Percentiles rank a stretch among this genome's conserved stretches.
phyloP scores from a whole-genome alignment of 2,113 vertebrate species.

The Monarcha castaneiventris region DNA sequence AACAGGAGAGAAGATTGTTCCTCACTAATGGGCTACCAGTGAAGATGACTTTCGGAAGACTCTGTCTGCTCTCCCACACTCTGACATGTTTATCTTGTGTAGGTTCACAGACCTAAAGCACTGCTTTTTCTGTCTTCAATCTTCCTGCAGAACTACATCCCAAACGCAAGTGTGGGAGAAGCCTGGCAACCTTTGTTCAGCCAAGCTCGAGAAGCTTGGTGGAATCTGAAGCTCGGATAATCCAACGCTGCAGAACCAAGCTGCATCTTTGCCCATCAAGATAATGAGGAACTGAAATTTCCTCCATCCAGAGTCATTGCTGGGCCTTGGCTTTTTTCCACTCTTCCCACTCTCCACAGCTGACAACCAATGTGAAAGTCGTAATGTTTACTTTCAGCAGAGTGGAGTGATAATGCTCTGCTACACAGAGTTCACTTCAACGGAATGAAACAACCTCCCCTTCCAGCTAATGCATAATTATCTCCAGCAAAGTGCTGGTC shows the following conservation, averaged over 20 bases:
- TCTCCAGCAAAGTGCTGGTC: not conserved
- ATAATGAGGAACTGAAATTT: not conserved
- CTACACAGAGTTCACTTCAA: not conserved
- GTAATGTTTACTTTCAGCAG: not conserved
- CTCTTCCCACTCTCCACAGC: not conserved
- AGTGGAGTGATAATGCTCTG: not conserved
- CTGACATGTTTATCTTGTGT: not conserved
- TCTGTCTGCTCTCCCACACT: not conserved
- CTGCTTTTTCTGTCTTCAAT: not conserved
- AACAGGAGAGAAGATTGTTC: not conserved
- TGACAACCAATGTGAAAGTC: not conserved
- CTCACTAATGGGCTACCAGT: not conserved
- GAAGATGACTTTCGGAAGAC: not conserved
- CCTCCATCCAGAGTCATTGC: not conserved
- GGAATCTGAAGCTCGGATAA: not conserved
- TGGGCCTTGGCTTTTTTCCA: not conserved
- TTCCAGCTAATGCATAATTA: not conserved
- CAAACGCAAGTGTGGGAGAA: fast-evolving
- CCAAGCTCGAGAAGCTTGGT: not conserved
- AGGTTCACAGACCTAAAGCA: not conserved
- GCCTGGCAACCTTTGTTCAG: not conserved
- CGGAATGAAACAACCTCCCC: not conserved
- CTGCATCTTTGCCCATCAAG: not conserved
- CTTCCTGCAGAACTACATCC: not conserved
- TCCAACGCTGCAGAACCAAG: not conserved